Evolutionary conservation across 2,888 invertebrate species (phyloP).

Genomic region (Papilio protenor): DNA sequence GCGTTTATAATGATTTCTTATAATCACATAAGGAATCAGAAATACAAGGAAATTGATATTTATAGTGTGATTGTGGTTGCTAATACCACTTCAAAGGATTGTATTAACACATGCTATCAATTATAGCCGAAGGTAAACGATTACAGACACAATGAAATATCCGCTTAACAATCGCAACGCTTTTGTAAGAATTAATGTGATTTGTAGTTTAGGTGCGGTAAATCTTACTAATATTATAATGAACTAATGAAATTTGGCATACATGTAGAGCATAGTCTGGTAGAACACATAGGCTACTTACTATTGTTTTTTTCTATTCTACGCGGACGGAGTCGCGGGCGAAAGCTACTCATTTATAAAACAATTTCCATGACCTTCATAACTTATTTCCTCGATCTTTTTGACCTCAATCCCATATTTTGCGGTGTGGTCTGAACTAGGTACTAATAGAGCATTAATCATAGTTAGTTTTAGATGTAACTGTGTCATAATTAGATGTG

Average conservation of each 20-base stretch:
- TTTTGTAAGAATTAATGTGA: neutral
- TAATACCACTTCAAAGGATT: slow-evolving; percentile 33
- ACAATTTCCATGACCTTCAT: neutral
- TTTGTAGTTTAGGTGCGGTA: neutral
- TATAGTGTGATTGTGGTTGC: slow-evolving; percentile 27
- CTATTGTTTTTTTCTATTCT: no score
- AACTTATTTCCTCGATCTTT: neutral
- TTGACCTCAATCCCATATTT: neutral
- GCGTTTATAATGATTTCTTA: slow-evolving; percentile 30
- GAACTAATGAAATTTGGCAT: no score
- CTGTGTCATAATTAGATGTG: neutral
- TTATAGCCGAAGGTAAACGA: slow-evolving; percentile 5
- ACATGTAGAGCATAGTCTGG: no score
- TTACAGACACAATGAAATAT: slow-evolving; percentile 5
- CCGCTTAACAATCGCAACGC: slow-evolving; percentile 6
- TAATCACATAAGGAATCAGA: slow-evolving; percentile 34
- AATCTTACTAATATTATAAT: no score
- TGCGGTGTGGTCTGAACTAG: no score
- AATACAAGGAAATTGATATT: slow-evolving; percentile 39
- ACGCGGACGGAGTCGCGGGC: no score
- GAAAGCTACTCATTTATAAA: neutral
- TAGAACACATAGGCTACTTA: no score
- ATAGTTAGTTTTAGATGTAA: no score
- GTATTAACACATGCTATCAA: slow-evolving; percentile 21
- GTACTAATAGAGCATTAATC: no score